Conservation (phyloP, 1,140 invertebrate genomes). For the Popillia japonica region DNA sequence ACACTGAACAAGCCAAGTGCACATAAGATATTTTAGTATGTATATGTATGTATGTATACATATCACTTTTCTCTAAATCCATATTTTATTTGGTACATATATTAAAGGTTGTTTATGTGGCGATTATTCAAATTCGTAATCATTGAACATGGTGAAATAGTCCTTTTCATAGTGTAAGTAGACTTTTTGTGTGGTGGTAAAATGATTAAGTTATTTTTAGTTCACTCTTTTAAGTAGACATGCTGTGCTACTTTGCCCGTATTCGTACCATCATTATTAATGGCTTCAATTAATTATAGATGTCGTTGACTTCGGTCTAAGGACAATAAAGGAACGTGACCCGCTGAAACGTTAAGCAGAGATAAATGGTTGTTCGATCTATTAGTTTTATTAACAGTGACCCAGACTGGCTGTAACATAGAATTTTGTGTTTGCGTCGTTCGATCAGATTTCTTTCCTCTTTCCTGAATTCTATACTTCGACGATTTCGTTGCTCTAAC, state of each 20-base stretch:
- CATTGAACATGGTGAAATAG: too few species aligned
- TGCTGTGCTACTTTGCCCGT: background rate
- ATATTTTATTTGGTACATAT: too few species aligned
- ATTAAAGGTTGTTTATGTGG: too few species aligned
- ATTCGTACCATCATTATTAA: conserved; percentile 12
- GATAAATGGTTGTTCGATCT: background rate
- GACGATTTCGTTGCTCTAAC: too few species aligned
- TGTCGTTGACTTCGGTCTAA: background rate
- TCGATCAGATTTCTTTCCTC: background rate
- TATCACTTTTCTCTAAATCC: too few species aligned
- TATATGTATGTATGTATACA: too few species aligned
- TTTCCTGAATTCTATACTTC: background rate
- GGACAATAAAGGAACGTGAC: background rate
- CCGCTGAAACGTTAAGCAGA: background rate
- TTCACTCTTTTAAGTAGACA: background rate
- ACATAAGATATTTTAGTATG: too few species aligned
- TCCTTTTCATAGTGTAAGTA: too few species aligned
- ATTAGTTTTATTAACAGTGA: background rate
- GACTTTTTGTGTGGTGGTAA: too few species aligned
- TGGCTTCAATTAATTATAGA: conserved; percentile 3
- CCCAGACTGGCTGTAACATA: background rate
- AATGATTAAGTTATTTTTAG: too few species aligned
- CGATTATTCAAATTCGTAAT: too few species aligned
- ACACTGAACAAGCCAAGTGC: too few species aligned
- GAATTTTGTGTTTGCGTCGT: background rate